A percentile compares a stretch with the other conserved stretches of the same genome.
These are phyloP conservation scores for Anarrhichthys ocellatus DNA, from an alignment of 2,113 vertebrate genomes.

Conservation along the genomic window DNA sequence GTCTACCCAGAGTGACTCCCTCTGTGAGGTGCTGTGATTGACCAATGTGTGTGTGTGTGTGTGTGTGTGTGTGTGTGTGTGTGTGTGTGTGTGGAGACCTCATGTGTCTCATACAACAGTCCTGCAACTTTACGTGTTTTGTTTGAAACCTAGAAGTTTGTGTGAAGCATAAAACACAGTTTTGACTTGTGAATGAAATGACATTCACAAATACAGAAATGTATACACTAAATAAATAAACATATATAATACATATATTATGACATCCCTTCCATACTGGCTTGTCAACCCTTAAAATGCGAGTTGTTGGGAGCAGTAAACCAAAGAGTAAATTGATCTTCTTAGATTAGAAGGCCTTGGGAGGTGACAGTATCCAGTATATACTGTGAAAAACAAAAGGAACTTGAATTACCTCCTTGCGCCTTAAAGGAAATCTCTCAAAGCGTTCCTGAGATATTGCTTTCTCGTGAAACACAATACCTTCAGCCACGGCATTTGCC, in stretches of 20 bases:
- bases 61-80: neutral
- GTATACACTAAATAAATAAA: neutral
- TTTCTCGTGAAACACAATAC: neutral
- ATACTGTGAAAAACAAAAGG: neutral
- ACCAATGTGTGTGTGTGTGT: neutral
- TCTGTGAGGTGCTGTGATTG: neutral
- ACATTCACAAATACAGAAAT: neutral
- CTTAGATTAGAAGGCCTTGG: neutral
- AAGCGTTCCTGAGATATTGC: neutral
- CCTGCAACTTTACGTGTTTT: neutral
- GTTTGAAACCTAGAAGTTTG: neutral
- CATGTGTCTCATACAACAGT: neutral
- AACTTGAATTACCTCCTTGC: no score
- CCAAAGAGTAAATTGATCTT: no score
- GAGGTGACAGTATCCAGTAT: neutral
- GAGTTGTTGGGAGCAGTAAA: no score
- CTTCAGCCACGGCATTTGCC: neutral
- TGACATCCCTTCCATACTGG: no score
- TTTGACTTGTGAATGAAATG: neutral
- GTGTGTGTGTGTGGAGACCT: neutral
- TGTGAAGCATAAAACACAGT: neutral
- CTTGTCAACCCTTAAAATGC: no score
- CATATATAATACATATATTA: neutral
- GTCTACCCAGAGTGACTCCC: neutral
- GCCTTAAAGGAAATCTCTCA: no score